Evolutionary conservation across 2,888 invertebrate genomes (phyloP).

Genomic region (Drosophila anomalipes): DNA sequence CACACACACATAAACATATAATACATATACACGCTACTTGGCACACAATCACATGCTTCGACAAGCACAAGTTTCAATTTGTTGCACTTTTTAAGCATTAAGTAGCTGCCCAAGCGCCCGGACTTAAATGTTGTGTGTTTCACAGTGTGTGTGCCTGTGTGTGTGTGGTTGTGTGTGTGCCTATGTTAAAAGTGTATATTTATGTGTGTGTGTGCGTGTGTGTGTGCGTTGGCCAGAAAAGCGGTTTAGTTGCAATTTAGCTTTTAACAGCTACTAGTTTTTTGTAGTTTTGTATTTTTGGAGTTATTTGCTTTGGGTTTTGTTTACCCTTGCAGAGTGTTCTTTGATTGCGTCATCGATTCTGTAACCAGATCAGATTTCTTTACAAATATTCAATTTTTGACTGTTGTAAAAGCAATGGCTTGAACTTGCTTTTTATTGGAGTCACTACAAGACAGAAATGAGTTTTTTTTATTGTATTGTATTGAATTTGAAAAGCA

Average conservation of each 20-base stretch:
- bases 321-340: conserved; percentile 37
- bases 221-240: conserved; percentile 61
- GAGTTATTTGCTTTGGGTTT: conserved; percentile 49
- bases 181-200: conserved; percentile 15
- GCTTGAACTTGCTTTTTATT: not conserved
- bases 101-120: conserved; percentile 65
- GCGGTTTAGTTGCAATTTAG: conserved; percentile 74
- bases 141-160: conserved; percentile 12
- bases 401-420: not conserved
- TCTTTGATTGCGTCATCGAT: not conserved
- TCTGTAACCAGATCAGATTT: not conserved
- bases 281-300: conserved; percentile 43
- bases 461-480: not conserved
- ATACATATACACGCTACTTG: conserved; percentile 35
- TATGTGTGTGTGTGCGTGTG: conserved; percentile 30
- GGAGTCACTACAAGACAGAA: not conserved
- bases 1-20: conserved; percentile 21
- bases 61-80: conserved; percentile 84
- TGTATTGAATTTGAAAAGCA: not conserved
- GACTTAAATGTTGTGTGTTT: conserved; percentile 52
- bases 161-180: conserved; percentile 9
- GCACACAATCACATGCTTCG: conserved; percentile 82
- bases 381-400: not conserved
- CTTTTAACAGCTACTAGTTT: conserved; percentile 67
- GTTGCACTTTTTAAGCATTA: conserved; percentile 83